Base-by-base conservation (phyloP, 1,140 invertebrate species). In the Penaeus indicus region DNA sequence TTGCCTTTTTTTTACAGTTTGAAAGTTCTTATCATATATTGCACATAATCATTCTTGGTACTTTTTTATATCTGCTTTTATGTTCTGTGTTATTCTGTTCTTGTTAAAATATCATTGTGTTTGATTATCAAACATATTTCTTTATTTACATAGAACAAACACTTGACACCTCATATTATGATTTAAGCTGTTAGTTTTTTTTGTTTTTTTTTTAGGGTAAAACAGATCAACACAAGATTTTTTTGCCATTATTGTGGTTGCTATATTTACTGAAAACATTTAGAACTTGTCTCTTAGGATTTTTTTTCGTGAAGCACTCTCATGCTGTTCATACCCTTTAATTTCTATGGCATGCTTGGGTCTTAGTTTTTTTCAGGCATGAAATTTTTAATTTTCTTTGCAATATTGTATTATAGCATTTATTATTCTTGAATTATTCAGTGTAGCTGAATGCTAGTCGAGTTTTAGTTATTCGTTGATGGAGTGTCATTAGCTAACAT, bases 401-500 rank as follows among this genome's bases (percentile, higher is more conserved):
- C 86, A 60, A 77, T 82, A 72, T 72, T 88, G 86, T 88, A 88
- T 64, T 47, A 84, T 88, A 88, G 86, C 82, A 60, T 88, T 89
- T 67, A 81, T 81, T 85, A n/a, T 54, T 25, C 47, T 79, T 67
- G 69, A 81, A 89, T 77, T 89, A 72, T 67, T 89, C 78, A 80
- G 60, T 89, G 88, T 89, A 88, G 86, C 60, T 84, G 86, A 83
- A 80, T 89, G 84, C 83, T 89, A 81, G 88, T 89, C 85, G 83
- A 64, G 54, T 85, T 85, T 87, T 89, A 83, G 67, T 81, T 87
- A 80, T 84, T 69, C 84, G 64, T 90, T 78, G 61, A 63, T 90
- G 62, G 82, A 89, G 89, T 90, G 89, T 90, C 64, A 84, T 80
- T 84, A 90, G 89, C 89, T 90, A 90, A 90, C 89, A 84, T 88